phyloP scores from a whole-genome alignment of 92 coral and sea anemone genomes.

The Pocillopora meandrina region DNA sequence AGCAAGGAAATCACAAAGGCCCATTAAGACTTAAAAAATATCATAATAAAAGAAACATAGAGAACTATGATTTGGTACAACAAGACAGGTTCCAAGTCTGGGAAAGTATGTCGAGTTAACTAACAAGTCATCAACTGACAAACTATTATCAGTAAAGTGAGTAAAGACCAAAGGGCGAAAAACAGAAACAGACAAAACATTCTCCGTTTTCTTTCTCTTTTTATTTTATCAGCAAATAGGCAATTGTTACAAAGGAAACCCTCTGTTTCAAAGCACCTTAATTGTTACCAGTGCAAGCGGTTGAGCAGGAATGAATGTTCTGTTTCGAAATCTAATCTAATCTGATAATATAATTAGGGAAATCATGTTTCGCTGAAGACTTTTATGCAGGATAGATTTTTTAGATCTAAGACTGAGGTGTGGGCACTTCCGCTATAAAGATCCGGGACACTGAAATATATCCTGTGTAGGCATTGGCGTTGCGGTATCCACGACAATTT shows the following conservation, averaged over 20 bases:
- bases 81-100: no score
- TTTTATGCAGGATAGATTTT: no score
- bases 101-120: no score
- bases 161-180: neutral
- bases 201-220: neutral
- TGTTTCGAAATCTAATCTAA: neutral
- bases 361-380: no score
- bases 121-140: no score
- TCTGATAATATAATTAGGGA: no score
- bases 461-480: slow-evolving; percentile 10
- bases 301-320: neutral
- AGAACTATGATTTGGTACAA: no score
- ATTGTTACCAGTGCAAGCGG: neutral
- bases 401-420: neutral
- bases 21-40: no score
- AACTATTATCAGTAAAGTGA: no score
- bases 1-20: no score
- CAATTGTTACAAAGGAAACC: neutral
- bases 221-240: neutral
- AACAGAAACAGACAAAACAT: neutral
- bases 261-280: neutral
- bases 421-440: slow-evolving; percentile 22
- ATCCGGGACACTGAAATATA: slow-evolving; percentile 30
- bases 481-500: neutral
- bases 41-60: no score